Percentiles rank a stretch among this genome's conserved stretches.
Evolutionary conservation across 2,113 vertebrate species (phyloP).

Genomic region (Proterorhinus semilunaris): DNA sequence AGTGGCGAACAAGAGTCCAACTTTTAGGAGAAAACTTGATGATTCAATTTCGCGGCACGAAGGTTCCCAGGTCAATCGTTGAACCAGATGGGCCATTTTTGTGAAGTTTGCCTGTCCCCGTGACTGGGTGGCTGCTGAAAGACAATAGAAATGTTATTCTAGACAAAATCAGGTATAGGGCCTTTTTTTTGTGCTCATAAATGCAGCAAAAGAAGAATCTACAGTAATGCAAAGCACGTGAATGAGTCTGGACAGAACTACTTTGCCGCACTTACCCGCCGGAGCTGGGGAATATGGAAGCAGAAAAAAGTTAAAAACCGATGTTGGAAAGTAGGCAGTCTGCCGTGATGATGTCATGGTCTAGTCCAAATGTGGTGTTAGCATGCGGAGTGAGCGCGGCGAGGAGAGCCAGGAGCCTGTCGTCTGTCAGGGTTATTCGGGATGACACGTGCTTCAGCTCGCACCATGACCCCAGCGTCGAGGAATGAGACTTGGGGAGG

Average conservation of each 20-base stretch:
- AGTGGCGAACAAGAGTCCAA: no score
- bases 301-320: constrained; percentile 38
- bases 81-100: no score
- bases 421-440: constrained; percentile 65
- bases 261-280: not conserved
- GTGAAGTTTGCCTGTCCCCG: no score
- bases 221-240: no score
- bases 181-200: no score
- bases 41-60: no score
- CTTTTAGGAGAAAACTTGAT: no score
- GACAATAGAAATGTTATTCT: no score
- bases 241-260: not conserved
- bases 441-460: constrained; percentile 58
- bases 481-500: constrained; percentile 54
- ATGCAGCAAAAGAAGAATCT: no score
- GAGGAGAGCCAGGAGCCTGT: constrained; percentile 62
- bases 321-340: constrained; percentile 58
- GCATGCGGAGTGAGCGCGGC: constrained; percentile 16
- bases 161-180: no score
- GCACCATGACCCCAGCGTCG: constrained; percentile 60
- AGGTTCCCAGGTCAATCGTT: no score
- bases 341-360: constrained; percentile 73
- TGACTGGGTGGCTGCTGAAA: no score
- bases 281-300: constrained; percentile 43
- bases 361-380: constrained; percentile 59